Conservation (phyloP, 2,797 vertebrate species). For the Mus spretus region DNA sequence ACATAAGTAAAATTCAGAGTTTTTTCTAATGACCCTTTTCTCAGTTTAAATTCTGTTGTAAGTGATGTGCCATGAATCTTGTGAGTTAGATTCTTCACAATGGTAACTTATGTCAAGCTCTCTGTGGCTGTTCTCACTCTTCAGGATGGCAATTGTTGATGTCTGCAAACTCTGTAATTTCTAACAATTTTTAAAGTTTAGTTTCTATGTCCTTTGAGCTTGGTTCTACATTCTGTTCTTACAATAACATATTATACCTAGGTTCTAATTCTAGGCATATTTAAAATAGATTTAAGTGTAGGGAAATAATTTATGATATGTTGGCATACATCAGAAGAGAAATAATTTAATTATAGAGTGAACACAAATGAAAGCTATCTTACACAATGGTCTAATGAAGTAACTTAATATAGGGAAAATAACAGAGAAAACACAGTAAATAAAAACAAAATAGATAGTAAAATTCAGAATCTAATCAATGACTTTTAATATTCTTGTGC, state of each 20-base stretch:
- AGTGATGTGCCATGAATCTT: background rate
- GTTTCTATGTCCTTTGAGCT: background rate
- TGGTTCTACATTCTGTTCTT: background rate
- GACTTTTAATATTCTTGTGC: background rate
- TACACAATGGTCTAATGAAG: background rate
- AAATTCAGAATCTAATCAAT: background rate
- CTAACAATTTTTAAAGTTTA: background rate
- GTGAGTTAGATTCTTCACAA: background rate
- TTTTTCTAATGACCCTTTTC: background rate
- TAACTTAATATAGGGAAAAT: constrained; percentile 19
- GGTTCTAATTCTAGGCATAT: background rate
- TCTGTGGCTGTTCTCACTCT: background rate
- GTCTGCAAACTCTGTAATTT: background rate
- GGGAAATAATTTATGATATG: background rate
- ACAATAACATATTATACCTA: background rate
- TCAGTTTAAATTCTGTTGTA: background rate
- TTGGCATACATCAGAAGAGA: background rate
- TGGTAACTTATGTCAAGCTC: background rate
- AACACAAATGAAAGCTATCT: background rate
- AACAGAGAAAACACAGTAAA: background rate
- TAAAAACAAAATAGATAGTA: background rate
- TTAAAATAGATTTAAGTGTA: background rate
- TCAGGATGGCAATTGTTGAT: background rate
- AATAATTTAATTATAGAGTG: background rate
- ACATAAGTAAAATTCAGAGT: background rate